phyloP scores from a whole-genome alignment of 30 jellyfish, hydroid and myxozoan species.

The Aurelia coerulea region DNA sequence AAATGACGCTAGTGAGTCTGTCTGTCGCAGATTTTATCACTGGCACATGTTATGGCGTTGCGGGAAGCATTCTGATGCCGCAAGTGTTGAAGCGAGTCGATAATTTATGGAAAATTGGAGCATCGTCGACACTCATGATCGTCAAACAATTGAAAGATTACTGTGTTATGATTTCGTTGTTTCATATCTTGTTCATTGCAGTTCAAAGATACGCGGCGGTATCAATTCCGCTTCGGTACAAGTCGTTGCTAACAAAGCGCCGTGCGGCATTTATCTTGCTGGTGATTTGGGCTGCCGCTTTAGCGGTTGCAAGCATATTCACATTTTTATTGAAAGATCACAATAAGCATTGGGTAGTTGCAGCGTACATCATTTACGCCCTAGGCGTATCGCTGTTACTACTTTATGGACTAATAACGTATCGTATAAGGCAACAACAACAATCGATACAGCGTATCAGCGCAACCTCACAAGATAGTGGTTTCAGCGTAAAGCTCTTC shows the following conservation, averaged over 20 bases:
- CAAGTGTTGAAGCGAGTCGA: too few species aligned
- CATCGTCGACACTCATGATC: too few species aligned
- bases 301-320: background rate
- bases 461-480: background rate
- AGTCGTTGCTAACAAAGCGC: background rate
- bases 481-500: background rate
- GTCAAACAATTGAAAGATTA: too few species aligned
- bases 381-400: too few species aligned
- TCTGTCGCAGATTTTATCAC: slow-evolving; percentile 5
- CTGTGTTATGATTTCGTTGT: background rate
- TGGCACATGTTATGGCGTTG: background rate
- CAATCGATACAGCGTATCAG: too few species aligned
- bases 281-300: slow-evolving; percentile 5
- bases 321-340: background rate
- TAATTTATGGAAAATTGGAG: too few species aligned
- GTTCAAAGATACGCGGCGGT: slow-evolving; percentile 34
- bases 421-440: too few species aligned
- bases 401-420: too few species aligned
- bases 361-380: too few species aligned
- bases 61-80: background rate
- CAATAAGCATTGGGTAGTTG: too few species aligned
- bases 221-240: slow-evolving; percentile 5
- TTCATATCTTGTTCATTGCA: slow-evolving; percentile 18
- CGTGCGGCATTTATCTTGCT: background rate
- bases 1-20: slow-evolving; percentile 19